phyloP scores from a whole-genome alignment of 2,888 invertebrate genomes.

The Ceriagrion tenellum region DNA sequence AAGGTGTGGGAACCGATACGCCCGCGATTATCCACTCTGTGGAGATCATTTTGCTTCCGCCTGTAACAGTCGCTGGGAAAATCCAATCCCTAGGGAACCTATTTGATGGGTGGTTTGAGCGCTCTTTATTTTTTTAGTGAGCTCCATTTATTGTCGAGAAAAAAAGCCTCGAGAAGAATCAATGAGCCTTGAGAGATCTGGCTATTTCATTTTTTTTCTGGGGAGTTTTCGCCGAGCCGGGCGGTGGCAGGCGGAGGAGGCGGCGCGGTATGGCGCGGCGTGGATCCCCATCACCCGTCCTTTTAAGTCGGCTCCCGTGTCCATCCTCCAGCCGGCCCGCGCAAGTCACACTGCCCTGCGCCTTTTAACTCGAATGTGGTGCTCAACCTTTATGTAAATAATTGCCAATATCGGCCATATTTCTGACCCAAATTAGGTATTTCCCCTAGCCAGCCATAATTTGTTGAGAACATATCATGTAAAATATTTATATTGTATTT shows the following conservation, averaged over 20 bases:
- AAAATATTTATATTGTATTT: no score
- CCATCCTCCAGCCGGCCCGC: no score
- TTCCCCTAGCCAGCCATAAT: no score
- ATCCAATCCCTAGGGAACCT: background rate
- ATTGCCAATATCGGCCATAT: no score
- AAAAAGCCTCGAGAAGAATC: slow-evolving; percentile 4
- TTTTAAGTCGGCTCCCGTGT: no score
- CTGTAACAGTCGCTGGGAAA: background rate
- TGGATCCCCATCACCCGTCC: background rate
- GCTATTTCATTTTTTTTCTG: background rate
- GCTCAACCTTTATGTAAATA: no score
- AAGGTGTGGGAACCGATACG: background rate
- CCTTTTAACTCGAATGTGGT: no score
- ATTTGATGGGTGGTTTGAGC: background rate
- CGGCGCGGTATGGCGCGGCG: background rate
- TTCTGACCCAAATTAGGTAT: no score
- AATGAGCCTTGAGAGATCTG: slow-evolving; percentile 31
- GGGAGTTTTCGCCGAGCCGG: background rate
- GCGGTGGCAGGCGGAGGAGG: background rate
- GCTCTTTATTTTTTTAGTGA: background rate
- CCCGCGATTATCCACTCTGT: background rate
- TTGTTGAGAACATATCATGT: no score
- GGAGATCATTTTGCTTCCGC: background rate
- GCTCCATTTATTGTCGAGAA: background rate
- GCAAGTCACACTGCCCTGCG: no score